These are phyloP conservation scores for Phocides pigmalion DNA, from an alignment of 1,140 invertebrate genomes.

Conservation along the genomic window DNA sequence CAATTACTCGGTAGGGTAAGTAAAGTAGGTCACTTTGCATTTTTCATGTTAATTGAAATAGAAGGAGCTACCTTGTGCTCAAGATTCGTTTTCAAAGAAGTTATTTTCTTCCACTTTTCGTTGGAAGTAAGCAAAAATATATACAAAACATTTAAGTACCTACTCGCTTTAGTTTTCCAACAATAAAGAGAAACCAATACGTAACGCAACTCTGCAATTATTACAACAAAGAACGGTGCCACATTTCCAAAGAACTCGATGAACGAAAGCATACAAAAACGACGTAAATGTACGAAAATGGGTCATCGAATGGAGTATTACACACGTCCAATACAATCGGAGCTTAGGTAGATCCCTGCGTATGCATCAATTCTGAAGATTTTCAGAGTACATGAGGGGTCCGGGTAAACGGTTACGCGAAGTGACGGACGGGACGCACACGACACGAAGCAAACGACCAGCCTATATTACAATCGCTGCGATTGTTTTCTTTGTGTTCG, in stretches of 20 bases:
- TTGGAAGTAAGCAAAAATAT: constrained; percentile 19
- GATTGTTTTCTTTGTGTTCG: constrained; percentile 54
- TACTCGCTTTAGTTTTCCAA: background rate
- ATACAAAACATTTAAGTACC: constrained; percentile 18
- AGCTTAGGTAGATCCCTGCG: constrained; percentile 37
- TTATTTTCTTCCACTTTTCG: constrained; percentile 8
- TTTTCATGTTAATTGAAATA: constrained; percentile 26
- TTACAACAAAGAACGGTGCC: constrained; percentile 54
- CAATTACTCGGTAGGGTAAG: constrained; percentile 11
- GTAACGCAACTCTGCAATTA: constrained; percentile 43
- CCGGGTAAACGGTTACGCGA: constrained; percentile 42
- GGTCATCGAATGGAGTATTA: constrained; percentile 68
- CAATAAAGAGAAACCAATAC: background rate
- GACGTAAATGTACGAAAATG: constrained; percentile 64
- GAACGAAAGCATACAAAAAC: constrained; percentile 60
- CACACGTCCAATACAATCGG: constrained; percentile 51
- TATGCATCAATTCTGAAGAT: constrained; percentile 36
- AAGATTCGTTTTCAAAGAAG: constrained; percentile 9
- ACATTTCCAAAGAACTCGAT: constrained; percentile 54
- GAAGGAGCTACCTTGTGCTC: constrained; percentile 9
- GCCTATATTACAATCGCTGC: constrained; percentile 43
- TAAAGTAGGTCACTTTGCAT: constrained; percentile 25
- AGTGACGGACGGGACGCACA: constrained; percentile 43
- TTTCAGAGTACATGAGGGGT: constrained; percentile 39
- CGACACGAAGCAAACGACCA: constrained; percentile 54